phyloP scores from a whole-genome alignment of 1,140 invertebrate species.

The Drosophila carrolli region DNA sequence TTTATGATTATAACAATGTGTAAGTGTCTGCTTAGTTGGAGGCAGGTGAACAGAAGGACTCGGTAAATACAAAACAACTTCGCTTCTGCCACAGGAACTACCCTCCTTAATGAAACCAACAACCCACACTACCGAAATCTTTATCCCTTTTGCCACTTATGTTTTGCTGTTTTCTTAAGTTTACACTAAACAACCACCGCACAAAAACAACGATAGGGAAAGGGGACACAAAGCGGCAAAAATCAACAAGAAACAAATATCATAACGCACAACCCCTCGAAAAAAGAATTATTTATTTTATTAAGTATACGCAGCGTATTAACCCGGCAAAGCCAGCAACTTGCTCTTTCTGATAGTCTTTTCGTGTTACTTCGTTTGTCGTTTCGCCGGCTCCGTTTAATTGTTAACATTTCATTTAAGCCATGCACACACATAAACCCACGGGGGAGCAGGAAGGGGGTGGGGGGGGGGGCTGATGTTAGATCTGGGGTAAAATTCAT shows the following conservation, averaged over 20 bases:
- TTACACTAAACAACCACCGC: slow-evolving; percentile 66
- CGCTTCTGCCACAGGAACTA: slow-evolving; percentile 33
- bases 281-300: slow-evolving; percentile 58
- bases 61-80: slow-evolving; percentile 75
- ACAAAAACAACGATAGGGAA: slow-evolving; percentile 8
- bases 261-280: slow-evolving; percentile 42
- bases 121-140: slow-evolving; percentile 7
- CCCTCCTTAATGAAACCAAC: slow-evolving; percentile 61
- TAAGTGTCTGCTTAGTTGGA: slow-evolving; percentile 56
- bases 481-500: slow-evolving; percentile 62
- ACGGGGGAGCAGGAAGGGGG: neutral
- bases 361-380: slow-evolving; percentile 65
- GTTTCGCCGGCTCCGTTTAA: slow-evolving; percentile 71
- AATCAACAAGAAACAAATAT: slow-evolving; percentile 47
- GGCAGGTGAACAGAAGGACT: slow-evolving; percentile 5
- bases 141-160: slow-evolving; percentile 70
- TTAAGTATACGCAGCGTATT: slow-evolving; percentile 69
- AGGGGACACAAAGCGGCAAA: slow-evolving; percentile 21
- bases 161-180: slow-evolving; percentile 64
- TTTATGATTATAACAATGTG: slow-evolving; percentile 80
- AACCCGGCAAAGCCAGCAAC: slow-evolving; percentile 36
- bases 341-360: slow-evolving; percentile 71
- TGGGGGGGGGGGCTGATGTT: slow-evolving; percentile 3
- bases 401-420: slow-evolving; percentile 83
- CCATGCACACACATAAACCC: slow-evolving; percentile 28